A percentile compares a stretch with the other conserved stretches of the same genome.
Conservation (phyloP, 2,797 vertebrate species). For the Sebastes steindachneri region DNA sequence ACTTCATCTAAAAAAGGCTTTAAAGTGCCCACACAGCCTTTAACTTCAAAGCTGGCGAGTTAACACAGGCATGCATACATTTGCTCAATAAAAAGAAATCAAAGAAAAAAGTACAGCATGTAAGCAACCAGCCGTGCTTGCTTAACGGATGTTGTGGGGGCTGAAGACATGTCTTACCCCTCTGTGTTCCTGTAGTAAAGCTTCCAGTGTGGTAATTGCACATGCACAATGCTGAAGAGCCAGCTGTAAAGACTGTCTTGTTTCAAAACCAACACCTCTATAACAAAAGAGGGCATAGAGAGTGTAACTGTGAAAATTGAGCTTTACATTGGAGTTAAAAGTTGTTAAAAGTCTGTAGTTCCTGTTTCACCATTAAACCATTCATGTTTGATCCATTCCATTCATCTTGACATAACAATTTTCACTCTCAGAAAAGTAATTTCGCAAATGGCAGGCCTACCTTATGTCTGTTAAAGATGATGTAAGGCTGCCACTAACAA, state of each 20-base stretch:
- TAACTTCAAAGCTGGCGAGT: constrained; percentile 45
- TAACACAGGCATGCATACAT: constrained; percentile 35
- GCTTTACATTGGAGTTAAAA: background rate
- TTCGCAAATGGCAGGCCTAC: background rate
- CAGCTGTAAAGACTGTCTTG: constrained; percentile 25
- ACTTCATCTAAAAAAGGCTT: constrained; percentile 48
- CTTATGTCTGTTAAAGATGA: background rate
- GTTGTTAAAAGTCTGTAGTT: background rate
- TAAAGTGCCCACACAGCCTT: constrained; percentile 49
- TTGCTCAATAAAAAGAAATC: constrained; percentile 51
- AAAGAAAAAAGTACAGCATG: constrained; percentile 20
- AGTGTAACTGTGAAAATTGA: background rate
- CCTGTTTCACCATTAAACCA: background rate
- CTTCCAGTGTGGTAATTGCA: constrained; percentile 47
- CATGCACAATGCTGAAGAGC: constrained; percentile 25
- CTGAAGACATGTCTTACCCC: constrained; percentile 43
- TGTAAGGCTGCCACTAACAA: background rate
- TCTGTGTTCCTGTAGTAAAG: constrained; percentile 54
- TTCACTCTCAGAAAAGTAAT: background rate
- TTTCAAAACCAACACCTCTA: constrained; percentile 22
- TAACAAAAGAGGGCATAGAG: background rate
- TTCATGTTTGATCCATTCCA: background rate
- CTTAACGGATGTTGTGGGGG: constrained; percentile 42
- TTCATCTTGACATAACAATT: background rate
- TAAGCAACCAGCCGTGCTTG: constrained; percentile 23